Base-by-base conservation (phyloP, 2,888 invertebrate genomes). In the Euzophera pinguis region DNA sequence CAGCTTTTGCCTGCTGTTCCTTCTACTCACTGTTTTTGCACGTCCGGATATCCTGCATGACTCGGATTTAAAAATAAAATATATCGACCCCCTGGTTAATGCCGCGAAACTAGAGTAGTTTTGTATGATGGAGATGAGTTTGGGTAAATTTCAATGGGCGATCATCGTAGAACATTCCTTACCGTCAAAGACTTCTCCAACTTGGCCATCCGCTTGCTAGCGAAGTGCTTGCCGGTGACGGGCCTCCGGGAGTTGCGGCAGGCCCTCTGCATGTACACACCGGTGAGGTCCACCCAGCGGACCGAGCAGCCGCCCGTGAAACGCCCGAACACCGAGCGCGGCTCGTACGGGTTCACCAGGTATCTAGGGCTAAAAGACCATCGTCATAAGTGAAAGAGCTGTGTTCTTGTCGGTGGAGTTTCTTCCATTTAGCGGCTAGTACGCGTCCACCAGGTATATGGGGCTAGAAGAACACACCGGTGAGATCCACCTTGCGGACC, bases 261-360 rank as follows among this genome's bases (percentile, higher is more conserved):
- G 0, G 74, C 63, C 6, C 87, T 65, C 68, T 87, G 85, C 1
- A 84, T 85, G 74, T 83, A 87, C 1, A 82, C 57, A 0, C 75
- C 73, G 50, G 69, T 76, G 7, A 85, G 61, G 63, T 32, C 32
- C 32, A 32, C 32, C 32, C 32, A 32, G 32, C 32, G 32, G 5
- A 32, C 32, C 1, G 79, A 68, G 52, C 86, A 87, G 7, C 87
- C 87, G 2, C 84, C 85, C 0, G 84, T 78, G 75, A 80, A 87
- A 0, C 75, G 71, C 0, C 87, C 85, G 65, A 72, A 82, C 37
- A 84, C 57, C 1, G 74, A 65, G 0, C 74, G 69, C 0, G 76
- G 74, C 37, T 65, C 66, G 0, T 66, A 52, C 0, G 29, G 29
- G 53, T 76, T 74, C 34, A 57, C 32, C 0, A 58, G 5, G 32